Conservation (phyloP, 2,888 invertebrate genomes). For the Ormyrus thymus region DNA sequence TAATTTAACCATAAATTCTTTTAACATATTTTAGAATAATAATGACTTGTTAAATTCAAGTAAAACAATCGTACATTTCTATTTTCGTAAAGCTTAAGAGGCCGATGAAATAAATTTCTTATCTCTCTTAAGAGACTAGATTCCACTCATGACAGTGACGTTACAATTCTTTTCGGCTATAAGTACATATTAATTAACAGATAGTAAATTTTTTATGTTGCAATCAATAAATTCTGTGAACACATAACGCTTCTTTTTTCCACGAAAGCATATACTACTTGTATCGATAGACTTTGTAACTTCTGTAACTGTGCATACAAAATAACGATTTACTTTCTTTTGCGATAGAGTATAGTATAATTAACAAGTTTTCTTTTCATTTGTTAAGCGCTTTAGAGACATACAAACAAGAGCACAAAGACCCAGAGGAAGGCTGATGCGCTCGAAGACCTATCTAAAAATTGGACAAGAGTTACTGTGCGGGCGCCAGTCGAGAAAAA, state of each 20-base stretch:
- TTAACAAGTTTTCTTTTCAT: not conserved
- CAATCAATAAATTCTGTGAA: too few relatives aligned
- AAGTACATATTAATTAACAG: too few relatives aligned
- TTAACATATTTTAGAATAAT: too few relatives aligned
- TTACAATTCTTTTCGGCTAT: too few relatives aligned
- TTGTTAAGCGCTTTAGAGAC: constrained; percentile 24
- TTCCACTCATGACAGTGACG: too few relatives aligned
- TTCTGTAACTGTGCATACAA: constrained; percentile 25
- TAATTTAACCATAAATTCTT: too few relatives aligned
- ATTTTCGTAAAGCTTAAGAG: constrained; percentile 5
- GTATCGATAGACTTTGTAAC: constrained; percentile 22
- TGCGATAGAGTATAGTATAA: not conserved
- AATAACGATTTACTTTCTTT: constrained; percentile 23
- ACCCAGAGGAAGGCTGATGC: constrained; percentile 20
- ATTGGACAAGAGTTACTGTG: constrained; percentile 75
- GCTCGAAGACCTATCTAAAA: constrained; percentile 67
- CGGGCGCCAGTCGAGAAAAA: constrained; percentile 71
- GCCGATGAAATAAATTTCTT: constrained; percentile 11
- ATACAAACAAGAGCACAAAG: constrained; percentile 35
- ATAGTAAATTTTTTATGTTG: too few relatives aligned
- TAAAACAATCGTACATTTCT: constrained; percentile 17
- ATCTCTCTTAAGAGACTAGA: too few relatives aligned
- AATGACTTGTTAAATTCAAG: not conserved
- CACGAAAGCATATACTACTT: not conserved
- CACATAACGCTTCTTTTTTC: too few relatives aligned